Base-by-base conservation (phyloP, 2,797 vertebrate genomes). In the Phataginus tetradactyla region DNA sequence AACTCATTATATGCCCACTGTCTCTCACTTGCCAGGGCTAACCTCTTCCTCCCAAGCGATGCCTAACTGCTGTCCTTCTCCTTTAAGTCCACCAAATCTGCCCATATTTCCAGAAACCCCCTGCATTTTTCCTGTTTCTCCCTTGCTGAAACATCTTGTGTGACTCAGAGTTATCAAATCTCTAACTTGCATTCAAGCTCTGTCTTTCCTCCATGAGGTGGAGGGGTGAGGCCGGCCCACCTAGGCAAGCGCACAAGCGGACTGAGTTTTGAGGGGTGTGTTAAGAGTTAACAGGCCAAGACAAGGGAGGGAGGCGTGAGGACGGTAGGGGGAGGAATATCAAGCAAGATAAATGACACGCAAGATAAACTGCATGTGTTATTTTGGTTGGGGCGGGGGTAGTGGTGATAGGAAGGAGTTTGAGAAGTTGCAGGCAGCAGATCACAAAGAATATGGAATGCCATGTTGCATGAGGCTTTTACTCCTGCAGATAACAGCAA, bases 351-450 rank as follows among this genome's bases (percentile, higher is more conserved):
- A 95, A 96, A 78, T 55, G 21, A 20, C 71, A 29, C 21, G 37
- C n/a, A 66, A 84, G 94, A 96, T 87, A 95, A 96, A 78, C 42
- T 18, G 21, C 72, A 29, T 18, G 29, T 5, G 45, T 92, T 66
- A 75, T 37, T 68, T 12, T 59, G 61, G 39, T 42, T 63, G n/a
- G 32, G 57, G 63, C 2, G 32, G 49, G 61, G 32, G 63, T 2
- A 37, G 25, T 27, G 18, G 57, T 55, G 92, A 85, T 49, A 94
- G 81, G 64, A 86, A 42, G 63, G 64, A 63, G 51, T 68, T 51
- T 96, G 97, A 97, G 86, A 91, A 92, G 68, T 49, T 91, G 68
- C 97, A 97, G 97, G 57, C 85, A 21, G 91, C 32, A 55, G 63
- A 64, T 86, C 27, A 29, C 0, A 21, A 61, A 94, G 95, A 81